Base-by-base conservation (phyloP, 2,888 invertebrate genomes). In the Eledone cirrhosa region DNA sequence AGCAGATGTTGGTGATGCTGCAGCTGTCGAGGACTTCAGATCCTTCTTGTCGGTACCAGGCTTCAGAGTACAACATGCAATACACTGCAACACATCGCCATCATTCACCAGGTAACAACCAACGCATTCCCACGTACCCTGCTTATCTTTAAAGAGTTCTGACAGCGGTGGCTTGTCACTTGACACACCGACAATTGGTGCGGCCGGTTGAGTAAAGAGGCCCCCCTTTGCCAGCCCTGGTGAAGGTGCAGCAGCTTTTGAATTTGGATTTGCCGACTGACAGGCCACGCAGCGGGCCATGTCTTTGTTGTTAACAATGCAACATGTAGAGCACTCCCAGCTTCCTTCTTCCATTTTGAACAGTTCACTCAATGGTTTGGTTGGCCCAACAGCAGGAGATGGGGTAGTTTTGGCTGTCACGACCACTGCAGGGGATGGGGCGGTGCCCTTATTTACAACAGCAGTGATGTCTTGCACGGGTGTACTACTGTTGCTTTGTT, bases 71-170 rank as follows among this genome's bases (percentile, higher is more conserved):
- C 83, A 78, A 84, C 91, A 90, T 14, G 89, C 89, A 5, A 83
- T 82, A 81, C 91, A 91, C 67, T 84, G 85, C 29, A 82, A 80
- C 19, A 82, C 79, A 41, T 82, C 83, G 7, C 80, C 82, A 14
- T 92, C 89, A 87, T 94, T 94, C 65, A 92, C 91, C 22, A 94
- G 90, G 90, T 93, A 91, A 87, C 95, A 95, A 29, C 90, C 91
- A 1, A 92, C 90, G 89, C 95, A 95, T 84, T 94, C 93, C 95
- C 95, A 95, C 29, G 93, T 92, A 76, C 92, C 93, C 31, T 90
- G 86, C 1, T 91, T 88, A 2, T 92, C 92, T 85, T 93, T 94
- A 83, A 93, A 93, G 84, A 89, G 77, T 19, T 89, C 88, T 24
- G 89, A 83, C 76, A 91, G 83, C 14, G 83, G 77, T 80, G 69